Base-by-base conservation (phyloP, 2,888 invertebrate species). In the Cryptosula pallasiana region DNA sequence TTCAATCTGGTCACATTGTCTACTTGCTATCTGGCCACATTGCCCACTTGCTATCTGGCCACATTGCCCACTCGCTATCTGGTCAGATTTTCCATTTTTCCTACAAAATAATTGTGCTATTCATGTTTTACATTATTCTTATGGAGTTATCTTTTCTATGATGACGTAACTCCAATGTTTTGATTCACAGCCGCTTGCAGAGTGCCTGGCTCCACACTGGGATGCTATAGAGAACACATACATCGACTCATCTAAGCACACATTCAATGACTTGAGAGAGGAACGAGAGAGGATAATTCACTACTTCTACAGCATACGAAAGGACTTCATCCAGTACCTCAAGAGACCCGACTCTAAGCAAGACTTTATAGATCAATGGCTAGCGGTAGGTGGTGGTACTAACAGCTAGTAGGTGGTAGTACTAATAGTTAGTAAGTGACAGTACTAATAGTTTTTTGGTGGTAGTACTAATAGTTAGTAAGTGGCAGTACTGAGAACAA, bases 311-410 rank as follows among this genome's bases (percentile, higher is more conserved):
- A 78, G 82, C 73, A 81, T 83, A 63, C 80, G 82, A 73, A 80
- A 79, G 73, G 82, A 82, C 74, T 85, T 78, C 75, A 69, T 80
- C 71, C 76, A 77, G 1, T 84, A 81, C 74, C 76, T 85, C 29
- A 72, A 79, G 36, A 74, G 84, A 73, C 84, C 84, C 23, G 85
- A 85, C 74, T 78, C 80, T 72, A 84, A 85, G 74, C 83, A 85
- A 73, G 82, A 83, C 71, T 83, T 82, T 76, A 77, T 84, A 3
- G 75, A 78, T 1, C 80, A 82, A 58, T 85, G 83, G 79, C 83
- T 84, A 71, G 82, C 82, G 80, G 84, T 83, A 75, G 25, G 57
- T 57, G 20, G 9, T 20, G 9, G 45, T 20, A 45, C 20, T 45
- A n/a, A n/a, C n/a, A n/a, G n/a, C n/a, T n/a, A n/a, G n/a, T n/a